A percentile compares a stretch with the other conserved stretches of the same genome.
Conservation (phyloP, 2,888 invertebrate genomes). For the Poecilus cupreus region DNA sequence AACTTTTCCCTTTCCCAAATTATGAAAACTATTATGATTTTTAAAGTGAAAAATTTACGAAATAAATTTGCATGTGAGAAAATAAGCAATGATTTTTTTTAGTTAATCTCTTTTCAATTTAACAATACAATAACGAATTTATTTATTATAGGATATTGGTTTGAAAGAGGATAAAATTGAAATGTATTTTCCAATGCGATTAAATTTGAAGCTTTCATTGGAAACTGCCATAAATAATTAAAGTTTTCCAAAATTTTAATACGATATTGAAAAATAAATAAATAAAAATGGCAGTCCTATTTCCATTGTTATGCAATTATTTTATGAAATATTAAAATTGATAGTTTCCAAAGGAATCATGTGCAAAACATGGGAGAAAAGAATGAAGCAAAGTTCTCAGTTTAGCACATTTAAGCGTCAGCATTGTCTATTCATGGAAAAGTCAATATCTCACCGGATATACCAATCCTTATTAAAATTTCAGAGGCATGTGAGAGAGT, state of each 20-base stretch:
- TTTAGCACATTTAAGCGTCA: not conserved
- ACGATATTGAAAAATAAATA: no score
- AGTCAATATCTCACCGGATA: constrained; percentile 33
- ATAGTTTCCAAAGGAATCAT: not conserved
- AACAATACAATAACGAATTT: constrained; percentile 8
- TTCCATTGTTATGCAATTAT: no score
- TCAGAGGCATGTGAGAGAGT: constrained; percentile 32
- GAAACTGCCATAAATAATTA: not conserved
- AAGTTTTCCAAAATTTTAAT: not conserved
- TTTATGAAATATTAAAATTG: no score
- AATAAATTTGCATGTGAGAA: not conserved
- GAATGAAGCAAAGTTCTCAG: not conserved
- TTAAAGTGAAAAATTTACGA: not conserved
- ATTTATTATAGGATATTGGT: constrained; percentile 18
- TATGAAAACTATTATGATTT: no score
- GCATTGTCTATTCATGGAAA: constrained; percentile 33
- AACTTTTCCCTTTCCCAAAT: no score
- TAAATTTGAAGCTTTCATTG: constrained; percentile 1
- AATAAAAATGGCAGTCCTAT: no score
- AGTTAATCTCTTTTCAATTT: constrained; percentile 4
- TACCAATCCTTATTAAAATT: constrained; percentile 41
- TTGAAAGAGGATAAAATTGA: not conserved
- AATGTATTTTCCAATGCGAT: not conserved
- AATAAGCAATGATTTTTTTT: not conserved
- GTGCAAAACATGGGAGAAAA: not conserved